Conservation (phyloP, 2,113 vertebrate species). For the Callionymus lyra region DNA sequence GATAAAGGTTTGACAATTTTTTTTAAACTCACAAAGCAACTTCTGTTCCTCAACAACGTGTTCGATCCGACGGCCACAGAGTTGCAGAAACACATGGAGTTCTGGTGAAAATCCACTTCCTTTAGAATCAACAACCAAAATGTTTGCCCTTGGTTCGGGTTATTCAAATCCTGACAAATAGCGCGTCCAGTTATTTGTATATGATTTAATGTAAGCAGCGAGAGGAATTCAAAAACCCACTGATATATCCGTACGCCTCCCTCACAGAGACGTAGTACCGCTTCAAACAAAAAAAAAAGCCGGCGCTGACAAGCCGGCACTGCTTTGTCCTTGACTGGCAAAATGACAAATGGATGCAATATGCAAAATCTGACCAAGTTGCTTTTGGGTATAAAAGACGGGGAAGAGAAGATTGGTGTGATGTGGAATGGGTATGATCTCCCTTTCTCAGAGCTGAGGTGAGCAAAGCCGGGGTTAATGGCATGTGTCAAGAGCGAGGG, state of each 20-base stretch:
- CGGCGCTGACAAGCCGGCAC: slow-evolving; percentile 26
- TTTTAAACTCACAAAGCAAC: too few relatives aligned
- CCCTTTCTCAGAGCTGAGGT: slow-evolving; percentile 26
- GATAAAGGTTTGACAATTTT: too few relatives aligned
- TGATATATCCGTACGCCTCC: slow-evolving; percentile 13
- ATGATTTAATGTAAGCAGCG: slow-evolving; percentile 17
- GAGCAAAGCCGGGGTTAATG: slow-evolving; percentile 38
- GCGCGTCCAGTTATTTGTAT: slow-evolving; percentile 22
- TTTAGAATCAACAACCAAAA: slow-evolving; percentile 16
- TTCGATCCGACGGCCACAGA: too few relatives aligned
- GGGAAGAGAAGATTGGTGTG: slow-evolving; percentile 17
- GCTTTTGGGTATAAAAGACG: slow-evolving; percentile 39
- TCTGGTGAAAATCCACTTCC: too few relatives aligned
- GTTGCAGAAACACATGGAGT: too few relatives aligned
- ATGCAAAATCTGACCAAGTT: slow-evolving; percentile 50
- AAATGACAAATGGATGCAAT: slow-evolving; percentile 46
- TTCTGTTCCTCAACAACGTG: too few relatives aligned
- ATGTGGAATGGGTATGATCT: slow-evolving; percentile 35
- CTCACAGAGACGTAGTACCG: slow-evolving; percentile 5
- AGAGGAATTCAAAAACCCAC: slow-evolving; percentile 31
- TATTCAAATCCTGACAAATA: slow-evolving; percentile 3
- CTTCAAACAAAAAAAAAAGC: slow-evolving; percentile 24
- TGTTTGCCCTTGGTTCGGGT: slow-evolving; percentile 30
- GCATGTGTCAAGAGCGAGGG: slow-evolving; percentile 37
- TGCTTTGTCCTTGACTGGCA: slow-evolving; percentile 49